Conservation (phyloP, 2,888 invertebrate species). For the Drosophila borealis region DNA sequence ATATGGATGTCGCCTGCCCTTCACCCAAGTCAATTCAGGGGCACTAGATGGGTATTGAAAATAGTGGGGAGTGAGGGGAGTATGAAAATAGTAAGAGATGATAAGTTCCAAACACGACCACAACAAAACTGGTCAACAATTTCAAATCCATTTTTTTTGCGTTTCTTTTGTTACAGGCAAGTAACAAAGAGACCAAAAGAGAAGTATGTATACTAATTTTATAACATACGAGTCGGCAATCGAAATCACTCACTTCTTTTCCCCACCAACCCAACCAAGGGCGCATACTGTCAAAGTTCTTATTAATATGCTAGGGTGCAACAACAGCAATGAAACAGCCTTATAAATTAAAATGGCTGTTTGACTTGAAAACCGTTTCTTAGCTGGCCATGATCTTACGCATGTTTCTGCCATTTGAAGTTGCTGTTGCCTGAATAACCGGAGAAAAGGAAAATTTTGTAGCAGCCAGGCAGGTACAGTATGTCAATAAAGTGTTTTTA, state of each 20-base stretch:
- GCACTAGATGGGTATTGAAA: too few species aligned
- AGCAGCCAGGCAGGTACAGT: conserved; percentile 25
- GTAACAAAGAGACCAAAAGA: conserved; percentile 5
- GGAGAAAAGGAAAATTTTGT: conserved; percentile 58
- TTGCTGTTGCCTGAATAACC: conserved; percentile 46
- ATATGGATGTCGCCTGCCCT: conserved; percentile 3
- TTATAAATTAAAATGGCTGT: conserved; percentile 76
- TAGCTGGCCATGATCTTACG: conserved; percentile 42
- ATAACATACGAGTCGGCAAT: conserved; percentile 68
- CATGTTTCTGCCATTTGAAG: conserved; percentile 12
- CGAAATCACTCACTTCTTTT: conserved; percentile 60
- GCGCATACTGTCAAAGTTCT: conserved; percentile 40
- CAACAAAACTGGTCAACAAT: conserved; percentile 57
- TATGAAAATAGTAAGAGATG: too few species aligned
- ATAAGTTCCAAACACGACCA: too few species aligned
- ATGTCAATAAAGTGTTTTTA: too few species aligned
- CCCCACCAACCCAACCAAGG: not conserved
- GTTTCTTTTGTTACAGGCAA: conserved; percentile 58
- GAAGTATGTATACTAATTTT: conserved; percentile 33
- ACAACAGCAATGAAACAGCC: conserved; percentile 36
- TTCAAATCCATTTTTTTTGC: conserved; percentile 66
- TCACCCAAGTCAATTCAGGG: too few species aligned
- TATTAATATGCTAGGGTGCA: not conserved
- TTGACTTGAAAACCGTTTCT: conserved; percentile 57
- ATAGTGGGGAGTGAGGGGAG: too few species aligned